Percentiles rank a stretch among this genome's conserved stretches.
Conservation (phyloP, 2,113 vertebrate species). For the Dasypus novemcinctus region DNA sequence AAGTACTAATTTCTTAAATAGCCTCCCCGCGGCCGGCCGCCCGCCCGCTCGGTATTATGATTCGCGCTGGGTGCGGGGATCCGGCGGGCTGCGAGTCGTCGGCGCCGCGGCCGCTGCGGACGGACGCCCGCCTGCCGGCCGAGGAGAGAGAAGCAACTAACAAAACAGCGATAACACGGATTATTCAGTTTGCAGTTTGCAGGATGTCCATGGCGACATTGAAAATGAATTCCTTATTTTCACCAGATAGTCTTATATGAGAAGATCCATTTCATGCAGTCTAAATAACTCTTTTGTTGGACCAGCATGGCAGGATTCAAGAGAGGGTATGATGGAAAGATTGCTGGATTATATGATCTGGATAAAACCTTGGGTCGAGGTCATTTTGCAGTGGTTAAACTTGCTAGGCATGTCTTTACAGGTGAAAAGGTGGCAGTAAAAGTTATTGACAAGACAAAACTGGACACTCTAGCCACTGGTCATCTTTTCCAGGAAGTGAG, state of each 20-base stretch:
- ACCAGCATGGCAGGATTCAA: conserved; percentile 97
- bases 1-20: neutral
- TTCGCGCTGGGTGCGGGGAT: conserved; percentile 73
- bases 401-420: conserved; percentile 97
- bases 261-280: conserved; percentile 77
- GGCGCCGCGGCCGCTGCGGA: conserved; percentile 66
- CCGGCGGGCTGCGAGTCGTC: conserved; percentile 64
- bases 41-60: conserved; percentile 69
- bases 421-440: conserved; percentile 99
- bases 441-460: conserved; percentile 98
- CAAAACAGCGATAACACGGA: no score
- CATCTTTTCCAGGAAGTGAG: conserved; percentile 98
- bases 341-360: conserved; percentile 97
- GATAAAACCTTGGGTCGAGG: conserved; percentile 98
- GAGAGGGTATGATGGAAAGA: conserved; percentile 97
- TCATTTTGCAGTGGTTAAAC: conserved; percentile 98
- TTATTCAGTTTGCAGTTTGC: no score
- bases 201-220: conserved; percentile 80
- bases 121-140: conserved; percentile 52
- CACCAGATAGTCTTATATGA: conserved; percentile 85
- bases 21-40: conserved; percentile 49
- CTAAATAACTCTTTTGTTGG: conserved; percentile 67
- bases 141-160: no score
- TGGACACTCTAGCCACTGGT: conserved; percentile 95
- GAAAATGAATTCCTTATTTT: conserved; percentile 86